Conservation (phyloP, 2,797 vertebrate species). For the Acridotheres tristis region DNA sequence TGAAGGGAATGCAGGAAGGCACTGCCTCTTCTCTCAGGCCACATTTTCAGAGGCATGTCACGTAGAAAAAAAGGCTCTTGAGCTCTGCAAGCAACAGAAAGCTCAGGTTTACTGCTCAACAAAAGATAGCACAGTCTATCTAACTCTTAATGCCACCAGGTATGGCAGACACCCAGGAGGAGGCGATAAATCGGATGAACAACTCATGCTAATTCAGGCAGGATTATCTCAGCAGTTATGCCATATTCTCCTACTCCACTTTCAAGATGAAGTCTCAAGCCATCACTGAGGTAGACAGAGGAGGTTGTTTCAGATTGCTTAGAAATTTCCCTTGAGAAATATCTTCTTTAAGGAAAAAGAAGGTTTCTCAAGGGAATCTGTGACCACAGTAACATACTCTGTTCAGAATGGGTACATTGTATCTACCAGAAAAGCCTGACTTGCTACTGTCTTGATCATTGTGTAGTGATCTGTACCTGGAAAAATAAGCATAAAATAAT, state of each 20-base stretch:
- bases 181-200: background rate
- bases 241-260: background rate
- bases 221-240: background rate
- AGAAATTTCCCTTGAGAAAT: background rate
- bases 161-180: background rate
- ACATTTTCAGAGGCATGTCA: background rate
- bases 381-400: background rate
- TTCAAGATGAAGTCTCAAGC: background rate
- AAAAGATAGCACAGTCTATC: background rate
- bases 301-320: background rate
- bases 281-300: background rate
- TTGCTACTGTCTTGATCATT: background rate
- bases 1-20: background rate
- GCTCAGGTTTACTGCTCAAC: background rate
- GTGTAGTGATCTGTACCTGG: background rate
- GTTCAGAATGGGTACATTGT: background rate
- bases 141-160: background rate
- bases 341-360: background rate
- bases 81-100: background rate
- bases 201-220: background rate
- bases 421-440: background rate
- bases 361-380: background rate
- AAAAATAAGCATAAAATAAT: conserved; percentile 48
- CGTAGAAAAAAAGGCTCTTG: background rate
- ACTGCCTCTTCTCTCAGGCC: background rate